Evolutionary conservation across 2,888 invertebrate genomes (phyloP).

Genomic region (Dyspetes luteomarginatus): DNA sequence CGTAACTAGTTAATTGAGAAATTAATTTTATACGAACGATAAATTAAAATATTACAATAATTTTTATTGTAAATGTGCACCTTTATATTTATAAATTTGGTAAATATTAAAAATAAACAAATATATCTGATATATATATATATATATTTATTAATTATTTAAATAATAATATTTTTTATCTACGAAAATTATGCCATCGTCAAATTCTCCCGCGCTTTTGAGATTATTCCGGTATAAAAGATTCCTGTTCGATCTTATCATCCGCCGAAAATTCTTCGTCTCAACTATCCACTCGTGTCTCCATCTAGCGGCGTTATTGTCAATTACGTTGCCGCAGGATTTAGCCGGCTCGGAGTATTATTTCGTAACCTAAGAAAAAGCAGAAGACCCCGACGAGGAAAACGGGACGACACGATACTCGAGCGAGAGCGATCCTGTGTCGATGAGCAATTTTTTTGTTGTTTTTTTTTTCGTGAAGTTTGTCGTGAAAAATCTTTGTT

Average conservation of each 20-base stretch:
- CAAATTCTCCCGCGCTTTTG: too few relatives aligned
- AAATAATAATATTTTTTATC: too few relatives aligned
- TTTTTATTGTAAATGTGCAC: too few relatives aligned
- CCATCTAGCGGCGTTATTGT: slow-evolving; percentile 4
- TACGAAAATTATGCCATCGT: too few relatives aligned
- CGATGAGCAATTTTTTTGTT: neutral
- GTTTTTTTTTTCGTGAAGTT: slow-evolving; percentile 25
- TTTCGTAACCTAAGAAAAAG: slow-evolving; percentile 77
- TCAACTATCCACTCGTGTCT: neutral
- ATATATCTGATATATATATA: too few relatives aligned
- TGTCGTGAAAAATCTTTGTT: neutral
- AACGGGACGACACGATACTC: slow-evolving; percentile 52
- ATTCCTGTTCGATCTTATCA: neutral
- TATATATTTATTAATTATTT: too few relatives aligned
- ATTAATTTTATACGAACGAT: too few relatives aligned
- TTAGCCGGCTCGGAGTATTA: slow-evolving; percentile 59
- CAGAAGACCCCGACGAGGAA: slow-evolving; percentile 63
- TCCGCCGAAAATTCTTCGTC: neutral
- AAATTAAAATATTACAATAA: too few relatives aligned
- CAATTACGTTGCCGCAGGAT: slow-evolving; percentile 12
- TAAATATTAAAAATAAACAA: too few relatives aligned
- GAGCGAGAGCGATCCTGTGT: slow-evolving; percentile 31
- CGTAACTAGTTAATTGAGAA: too few relatives aligned
- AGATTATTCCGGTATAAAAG: neutral
- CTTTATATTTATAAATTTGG: too few relatives aligned